phyloP scores from a whole-genome alignment of 2,888 invertebrate genomes.

The Himalopsyche anomala region DNA sequence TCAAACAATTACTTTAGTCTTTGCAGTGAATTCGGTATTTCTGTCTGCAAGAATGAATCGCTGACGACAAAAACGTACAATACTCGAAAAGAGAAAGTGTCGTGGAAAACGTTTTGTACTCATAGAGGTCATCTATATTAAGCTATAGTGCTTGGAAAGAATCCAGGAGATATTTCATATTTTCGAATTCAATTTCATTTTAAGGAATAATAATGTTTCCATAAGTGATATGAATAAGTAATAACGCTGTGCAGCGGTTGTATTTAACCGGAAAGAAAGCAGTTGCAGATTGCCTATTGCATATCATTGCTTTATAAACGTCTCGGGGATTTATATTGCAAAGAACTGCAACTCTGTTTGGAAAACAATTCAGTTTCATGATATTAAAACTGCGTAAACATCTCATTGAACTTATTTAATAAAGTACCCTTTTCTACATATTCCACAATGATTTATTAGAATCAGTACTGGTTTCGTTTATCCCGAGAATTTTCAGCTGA shows the following conservation, averaged over 20 bases:
- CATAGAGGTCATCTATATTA: slow-evolving; percentile 53
- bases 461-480: too few species aligned
- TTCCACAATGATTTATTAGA: too few species aligned
- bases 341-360: not conserved
- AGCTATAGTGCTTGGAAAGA: slow-evolving; percentile 53
- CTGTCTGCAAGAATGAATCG: not conserved
- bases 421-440: too few species aligned
- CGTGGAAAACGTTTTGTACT: slow-evolving; percentile 37
- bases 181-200: slow-evolving; percentile 62
- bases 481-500: too few species aligned
- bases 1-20: not conserved
- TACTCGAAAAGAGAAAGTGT: slow-evolving; percentile 33
- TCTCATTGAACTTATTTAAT: too few species aligned
- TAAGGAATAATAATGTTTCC: slow-evolving; percentile 60
- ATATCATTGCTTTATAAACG: slow-evolving; percentile 41
- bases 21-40: not conserved
- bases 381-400: too few species aligned
- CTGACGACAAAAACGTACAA: slow-evolving; percentile 31
- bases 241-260: slow-evolving; percentile 47
- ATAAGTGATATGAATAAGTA: slow-evolving; percentile 63
- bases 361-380: not conserved
- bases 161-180: slow-evolving; percentile 63
- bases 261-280: slow-evolving; percentile 54
- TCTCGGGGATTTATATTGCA: slow-evolving; percentile 13
- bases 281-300: slow-evolving; percentile 56